These are phyloP conservation scores for Emydura subglobosa DNA, from an alignment of 2,113 vertebrate genomes.

Conservation along the genomic window DNA sequence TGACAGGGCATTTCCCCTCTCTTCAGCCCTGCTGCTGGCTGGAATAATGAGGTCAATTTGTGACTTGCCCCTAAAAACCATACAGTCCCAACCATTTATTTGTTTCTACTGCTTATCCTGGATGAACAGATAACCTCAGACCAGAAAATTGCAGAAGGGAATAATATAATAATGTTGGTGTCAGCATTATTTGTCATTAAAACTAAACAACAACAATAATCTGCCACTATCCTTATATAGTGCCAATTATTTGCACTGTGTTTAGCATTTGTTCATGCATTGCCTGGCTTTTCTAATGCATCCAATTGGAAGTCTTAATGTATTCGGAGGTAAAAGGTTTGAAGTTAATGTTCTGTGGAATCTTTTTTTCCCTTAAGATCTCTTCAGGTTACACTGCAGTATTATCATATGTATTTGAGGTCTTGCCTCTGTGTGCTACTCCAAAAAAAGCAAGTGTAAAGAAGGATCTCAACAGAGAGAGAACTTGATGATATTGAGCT, in stretches of 20 bases:
- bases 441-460: background rate
- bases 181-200: background rate
- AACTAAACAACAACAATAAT: background rate
- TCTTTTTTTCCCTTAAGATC: background rate
- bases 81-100: background rate
- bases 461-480: background rate
- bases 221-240: background rate
- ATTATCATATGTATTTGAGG: background rate
- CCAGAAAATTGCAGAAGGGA: background rate
- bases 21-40: background rate
- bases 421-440: background rate
- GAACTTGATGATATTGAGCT: background rate
- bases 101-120: rapidly evolving
- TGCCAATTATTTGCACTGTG: background rate
- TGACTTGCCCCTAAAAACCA: background rate
- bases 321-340: rapidly evolving
- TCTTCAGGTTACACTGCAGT: background rate
- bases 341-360: background rate
- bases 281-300: background rate
- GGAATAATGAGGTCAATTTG: background rate
- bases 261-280: background rate
- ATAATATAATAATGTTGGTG: background rate
- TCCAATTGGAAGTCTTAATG: background rate
- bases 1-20: background rate
- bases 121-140: background rate